phyloP scores from a whole-genome alignment of 1,140 invertebrate genomes.

The Dreissena rostriformis region DNA sequence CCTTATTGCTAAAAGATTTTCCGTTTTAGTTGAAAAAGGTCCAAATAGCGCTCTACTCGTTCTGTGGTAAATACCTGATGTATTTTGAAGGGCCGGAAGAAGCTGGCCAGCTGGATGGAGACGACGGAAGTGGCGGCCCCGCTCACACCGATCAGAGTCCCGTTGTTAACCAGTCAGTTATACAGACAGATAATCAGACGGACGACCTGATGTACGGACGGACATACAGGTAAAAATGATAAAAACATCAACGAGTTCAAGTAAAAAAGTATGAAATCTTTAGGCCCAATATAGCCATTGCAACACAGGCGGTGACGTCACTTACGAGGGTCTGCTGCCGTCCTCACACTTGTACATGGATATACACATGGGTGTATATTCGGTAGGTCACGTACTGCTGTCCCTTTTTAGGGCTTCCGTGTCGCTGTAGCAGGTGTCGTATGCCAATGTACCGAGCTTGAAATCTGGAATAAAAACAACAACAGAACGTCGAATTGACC shows the following conservation, averaged over 20 bases:
- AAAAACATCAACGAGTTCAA: too few species aligned
- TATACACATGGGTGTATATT: slow-evolving; percentile 82
- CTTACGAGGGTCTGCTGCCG: background rate
- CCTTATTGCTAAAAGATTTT: too few species aligned
- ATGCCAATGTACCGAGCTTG: slow-evolving; percentile 86
- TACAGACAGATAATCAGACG: slow-evolving; percentile 82
- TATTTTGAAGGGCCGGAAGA: slow-evolving; percentile 86
- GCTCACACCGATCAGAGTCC: slow-evolving; percentile 52
- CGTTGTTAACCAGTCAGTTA: too few species aligned
- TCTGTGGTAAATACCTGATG: slow-evolving; percentile 84
- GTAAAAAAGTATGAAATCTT: too few species aligned
- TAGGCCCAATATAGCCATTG: too few species aligned
- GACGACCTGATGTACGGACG: too few species aligned
- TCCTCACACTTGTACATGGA: background rate
- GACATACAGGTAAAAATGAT: too few species aligned
- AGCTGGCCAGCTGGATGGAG: slow-evolving; percentile 86
- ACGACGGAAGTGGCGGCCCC: slow-evolving; percentile 82
- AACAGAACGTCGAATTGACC: too few species aligned
- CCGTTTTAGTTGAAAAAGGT: too few species aligned
- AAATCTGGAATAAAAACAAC: slow-evolving; percentile 84
- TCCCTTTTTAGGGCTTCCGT: slow-evolving; percentile 90
- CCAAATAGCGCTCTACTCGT: too few species aligned
- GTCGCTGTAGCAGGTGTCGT: slow-evolving; percentile 89
- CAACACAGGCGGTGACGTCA: too few species aligned
- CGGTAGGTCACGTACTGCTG: slow-evolving; percentile 87